Conservation (phyloP, 2,797 vertebrate species). For the Kryptopterus vitreolus region DNA sequence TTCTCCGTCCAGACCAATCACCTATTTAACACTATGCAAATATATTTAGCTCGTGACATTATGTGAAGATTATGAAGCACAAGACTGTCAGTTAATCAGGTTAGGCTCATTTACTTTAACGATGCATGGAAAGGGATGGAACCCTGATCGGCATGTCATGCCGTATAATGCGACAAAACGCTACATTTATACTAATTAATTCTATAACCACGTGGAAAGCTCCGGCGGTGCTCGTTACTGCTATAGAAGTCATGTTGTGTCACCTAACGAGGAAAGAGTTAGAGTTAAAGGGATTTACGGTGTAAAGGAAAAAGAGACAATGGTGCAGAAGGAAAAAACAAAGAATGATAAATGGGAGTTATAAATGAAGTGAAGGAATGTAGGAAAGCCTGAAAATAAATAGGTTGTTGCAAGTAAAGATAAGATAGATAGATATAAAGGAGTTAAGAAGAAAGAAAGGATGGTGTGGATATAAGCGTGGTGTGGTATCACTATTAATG, state of each 20-base stretch:
- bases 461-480: too few species aligned
- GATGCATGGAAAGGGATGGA: not conserved
- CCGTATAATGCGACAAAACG: not conserved
- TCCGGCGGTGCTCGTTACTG: not conserved
- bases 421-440: too few species aligned
- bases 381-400: too few species aligned
- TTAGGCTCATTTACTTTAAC: not conserved
- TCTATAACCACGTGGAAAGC: not conserved
- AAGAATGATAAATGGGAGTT: not conserved
- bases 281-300: not conserved
- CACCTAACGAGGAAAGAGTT: not conserved
- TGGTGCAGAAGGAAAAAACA: not conserved
- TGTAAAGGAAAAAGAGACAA: not conserved
- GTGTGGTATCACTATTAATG: too few species aligned
- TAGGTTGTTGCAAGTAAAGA: too few species aligned
- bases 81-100: not conserved
- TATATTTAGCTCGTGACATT: conserved; percentile 2
- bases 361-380: too few species aligned
- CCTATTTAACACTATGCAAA: not conserved
- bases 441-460: too few species aligned
- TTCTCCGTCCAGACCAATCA: conserved; percentile 1
- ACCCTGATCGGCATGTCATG: not conserved
- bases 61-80: not conserved
- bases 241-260: not conserved
- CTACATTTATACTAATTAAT: not conserved